Conservation (phyloP, 2,888 invertebrate species). For the Tupiocoris notatus region DNA sequence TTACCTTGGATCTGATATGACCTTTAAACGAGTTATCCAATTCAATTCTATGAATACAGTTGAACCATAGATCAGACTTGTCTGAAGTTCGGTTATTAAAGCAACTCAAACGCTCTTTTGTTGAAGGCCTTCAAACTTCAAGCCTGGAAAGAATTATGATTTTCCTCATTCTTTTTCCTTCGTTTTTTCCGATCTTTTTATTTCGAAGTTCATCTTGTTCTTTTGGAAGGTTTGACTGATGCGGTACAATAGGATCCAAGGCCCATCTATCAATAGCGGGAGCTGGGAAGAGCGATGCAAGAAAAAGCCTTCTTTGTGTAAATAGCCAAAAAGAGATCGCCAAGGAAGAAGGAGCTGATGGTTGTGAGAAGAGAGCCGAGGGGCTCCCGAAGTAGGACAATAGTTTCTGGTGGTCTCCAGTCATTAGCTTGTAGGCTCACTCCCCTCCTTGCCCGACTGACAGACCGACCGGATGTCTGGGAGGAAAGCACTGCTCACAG, state of each 20-base stretch:
- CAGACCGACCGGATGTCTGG: conserved; percentile 34
- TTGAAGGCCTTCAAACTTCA: conserved; percentile 29
- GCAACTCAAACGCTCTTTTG: conserved; percentile 19
- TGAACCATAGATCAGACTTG: neutral
- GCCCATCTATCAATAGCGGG: conserved; percentile 37
- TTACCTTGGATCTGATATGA: neutral
- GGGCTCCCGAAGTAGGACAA: conserved; percentile 36
- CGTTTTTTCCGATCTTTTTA: neutral
- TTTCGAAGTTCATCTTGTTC: conserved; percentile 3
- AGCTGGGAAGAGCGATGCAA: conserved; percentile 20
- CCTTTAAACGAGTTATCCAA: neutral
- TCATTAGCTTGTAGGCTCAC: conserved; percentile 27
- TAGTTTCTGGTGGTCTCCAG: conserved; percentile 34
- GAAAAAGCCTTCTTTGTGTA: conserved; percentile 38
- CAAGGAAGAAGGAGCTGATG: neutral
- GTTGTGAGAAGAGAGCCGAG: neutral
- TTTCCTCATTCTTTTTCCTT: conserved; percentile 20
- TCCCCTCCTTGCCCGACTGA: conserved; percentile 13
- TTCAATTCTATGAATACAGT: neutral
- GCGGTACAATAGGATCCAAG: conserved; percentile 36
- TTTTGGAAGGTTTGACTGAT: conserved; percentile 37
- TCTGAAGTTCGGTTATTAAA: conserved; percentile 20
- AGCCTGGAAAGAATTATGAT: neutral
- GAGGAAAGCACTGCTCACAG: conserved; percentile 33
- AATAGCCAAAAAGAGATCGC: conserved; percentile 23